phyloP scores from a whole-genome alignment of 2,113 vertebrate genomes.

The Sminthopsis crassicaudata region DNA sequence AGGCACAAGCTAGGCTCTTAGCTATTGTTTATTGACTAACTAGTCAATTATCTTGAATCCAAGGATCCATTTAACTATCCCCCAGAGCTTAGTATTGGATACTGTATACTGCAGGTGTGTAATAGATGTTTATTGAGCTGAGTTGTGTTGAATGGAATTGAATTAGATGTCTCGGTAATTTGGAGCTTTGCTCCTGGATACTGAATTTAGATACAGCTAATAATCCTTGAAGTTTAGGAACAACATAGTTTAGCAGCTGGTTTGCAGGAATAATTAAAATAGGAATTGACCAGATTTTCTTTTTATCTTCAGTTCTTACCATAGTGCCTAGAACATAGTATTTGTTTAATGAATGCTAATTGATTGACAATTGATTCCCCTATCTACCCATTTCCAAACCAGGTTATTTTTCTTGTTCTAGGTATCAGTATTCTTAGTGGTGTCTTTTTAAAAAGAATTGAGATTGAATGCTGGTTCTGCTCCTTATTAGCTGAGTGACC shows the following conservation, averaged over 20 bases:
- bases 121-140: neutral
- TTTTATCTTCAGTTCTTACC: no score
- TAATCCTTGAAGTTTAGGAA: neutral
- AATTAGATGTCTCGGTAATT: neutral
- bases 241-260: neutral
- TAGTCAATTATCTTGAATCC: neutral
- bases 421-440: no score
- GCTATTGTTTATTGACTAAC: neutral
- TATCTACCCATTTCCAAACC: no score
- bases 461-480: no score
- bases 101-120: neutral
- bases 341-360: no score
- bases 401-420: no score
- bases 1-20: neutral
- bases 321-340: no score
- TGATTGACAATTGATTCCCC: no score
- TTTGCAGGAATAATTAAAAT: neutral
- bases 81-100: neutral
- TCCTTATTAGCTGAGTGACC: no score
- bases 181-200: neutral
- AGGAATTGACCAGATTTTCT: neutral
- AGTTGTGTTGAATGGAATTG: neutral
- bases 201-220: neutral
- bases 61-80: neutral
- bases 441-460: no score